Evolutionary conservation across 2,888 invertebrate species (phyloP).

Genomic region (Diadegma fenestrale): DNA sequence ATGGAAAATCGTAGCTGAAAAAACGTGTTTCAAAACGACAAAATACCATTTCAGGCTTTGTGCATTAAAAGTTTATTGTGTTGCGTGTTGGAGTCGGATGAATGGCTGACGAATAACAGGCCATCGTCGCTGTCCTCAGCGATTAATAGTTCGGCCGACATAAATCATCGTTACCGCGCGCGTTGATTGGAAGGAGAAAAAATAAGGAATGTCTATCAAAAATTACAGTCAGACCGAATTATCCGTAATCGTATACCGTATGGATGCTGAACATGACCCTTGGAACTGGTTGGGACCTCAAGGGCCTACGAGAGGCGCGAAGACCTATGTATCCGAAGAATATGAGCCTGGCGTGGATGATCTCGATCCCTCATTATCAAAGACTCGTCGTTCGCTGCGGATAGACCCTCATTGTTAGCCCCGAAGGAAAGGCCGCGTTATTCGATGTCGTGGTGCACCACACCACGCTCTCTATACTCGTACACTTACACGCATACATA

Average conservation of each 20-base stretch:
- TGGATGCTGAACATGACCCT: conserved; percentile 47
- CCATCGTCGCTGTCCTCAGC: conserved; percentile 34
- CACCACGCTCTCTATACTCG: conserved; percentile 7
- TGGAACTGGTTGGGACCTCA: conserved; percentile 46
- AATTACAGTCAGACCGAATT: conserved; percentile 55
- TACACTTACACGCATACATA: conserved; percentile 12
- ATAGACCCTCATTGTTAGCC: conserved; percentile 63
- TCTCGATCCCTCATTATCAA: conserved; percentile 70
- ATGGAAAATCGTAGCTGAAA: not conserved
- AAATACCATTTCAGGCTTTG: not conserved
- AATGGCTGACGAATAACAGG: conserved; percentile 2
- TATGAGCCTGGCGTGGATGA: conserved; percentile 51
- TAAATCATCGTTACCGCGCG: conserved; percentile 52
- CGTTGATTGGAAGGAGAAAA: not conserved
- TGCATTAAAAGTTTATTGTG: not conserved
- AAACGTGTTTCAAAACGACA: too few species aligned
- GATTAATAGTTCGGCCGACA: conserved; percentile 45
- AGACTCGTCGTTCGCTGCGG: conserved; percentile 57
- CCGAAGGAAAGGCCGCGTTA: conserved; percentile 47
- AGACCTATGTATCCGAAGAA: conserved; percentile 51
- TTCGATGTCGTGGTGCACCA: conserved; percentile 41
- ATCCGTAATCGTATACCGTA: conserved; percentile 55
- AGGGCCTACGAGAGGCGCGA: conserved; percentile 56
- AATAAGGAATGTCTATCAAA: conserved; percentile 55
- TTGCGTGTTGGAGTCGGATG: not conserved